phyloP scores from a whole-genome alignment of 2,113 vertebrate genomes.

The Archilochus colubris region DNA sequence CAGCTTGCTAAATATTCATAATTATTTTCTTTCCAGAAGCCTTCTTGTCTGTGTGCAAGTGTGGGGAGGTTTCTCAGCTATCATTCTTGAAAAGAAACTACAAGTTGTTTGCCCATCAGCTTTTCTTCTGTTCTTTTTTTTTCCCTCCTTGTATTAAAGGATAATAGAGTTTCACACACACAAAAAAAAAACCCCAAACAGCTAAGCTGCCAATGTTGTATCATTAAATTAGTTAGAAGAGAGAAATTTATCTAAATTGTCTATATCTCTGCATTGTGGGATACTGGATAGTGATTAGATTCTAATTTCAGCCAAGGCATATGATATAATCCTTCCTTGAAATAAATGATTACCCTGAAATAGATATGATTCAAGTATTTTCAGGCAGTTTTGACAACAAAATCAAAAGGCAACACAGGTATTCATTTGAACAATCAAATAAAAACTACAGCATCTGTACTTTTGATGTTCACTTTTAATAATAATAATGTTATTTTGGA shows the following conservation, averaged over 20 bases:
- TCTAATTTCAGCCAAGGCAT: background rate
- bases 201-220: accelerated
- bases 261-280: background rate
- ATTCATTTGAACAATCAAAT: background rate
- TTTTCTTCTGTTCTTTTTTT: background rate
- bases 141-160: background rate
- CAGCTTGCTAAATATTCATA: background rate
- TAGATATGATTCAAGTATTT: background rate
- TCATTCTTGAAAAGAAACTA: background rate
- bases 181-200: background rate
- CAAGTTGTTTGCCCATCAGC: background rate
- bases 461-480: background rate
- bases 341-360: background rate
- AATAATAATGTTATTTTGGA: background rate
- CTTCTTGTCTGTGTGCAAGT: background rate
- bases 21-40: background rate
- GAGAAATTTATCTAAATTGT: background rate
- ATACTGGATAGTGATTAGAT: background rate
- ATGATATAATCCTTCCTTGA: background rate
- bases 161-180: background rate
- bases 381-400: background rate
- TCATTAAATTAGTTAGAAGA: background rate
- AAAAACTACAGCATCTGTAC: background rate
- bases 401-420: background rate
- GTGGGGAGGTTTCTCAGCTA: background rate